Conservation (phyloP, 2,113 vertebrate genomes). For the Mirza zaza region DNA sequence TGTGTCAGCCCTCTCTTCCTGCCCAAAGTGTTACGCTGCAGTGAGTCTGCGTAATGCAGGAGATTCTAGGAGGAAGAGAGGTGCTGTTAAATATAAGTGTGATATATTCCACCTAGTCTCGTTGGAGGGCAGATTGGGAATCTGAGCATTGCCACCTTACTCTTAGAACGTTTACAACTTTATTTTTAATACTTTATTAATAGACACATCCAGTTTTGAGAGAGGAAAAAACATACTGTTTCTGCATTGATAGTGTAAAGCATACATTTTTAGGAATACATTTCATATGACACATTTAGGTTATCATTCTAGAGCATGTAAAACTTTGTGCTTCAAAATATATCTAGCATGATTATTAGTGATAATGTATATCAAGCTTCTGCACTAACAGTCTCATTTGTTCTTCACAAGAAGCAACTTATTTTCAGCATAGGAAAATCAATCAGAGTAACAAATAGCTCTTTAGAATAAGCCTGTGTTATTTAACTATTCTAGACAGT, state of each 20-base stretch:
- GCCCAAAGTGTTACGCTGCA: neutral
- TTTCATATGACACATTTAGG: neutral
- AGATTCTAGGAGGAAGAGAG: neutral
- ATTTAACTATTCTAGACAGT: neutral
- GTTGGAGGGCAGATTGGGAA: neutral
- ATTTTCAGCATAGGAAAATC: conserved; percentile 4
- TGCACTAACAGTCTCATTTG: neutral
- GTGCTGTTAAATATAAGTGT: neutral
- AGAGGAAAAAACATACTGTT: neutral
- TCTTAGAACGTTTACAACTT: neutral
- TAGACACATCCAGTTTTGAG: neutral
- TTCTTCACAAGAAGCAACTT: neutral
- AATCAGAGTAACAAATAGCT: conserved; percentile 13
- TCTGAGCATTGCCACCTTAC: neutral
- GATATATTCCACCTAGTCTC: too few relatives aligned
- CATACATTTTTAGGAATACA: neutral
- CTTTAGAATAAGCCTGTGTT: conserved; percentile 8
- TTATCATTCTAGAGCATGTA: neutral
- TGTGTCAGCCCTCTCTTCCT: neutral
- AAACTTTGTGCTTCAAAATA: neutral
- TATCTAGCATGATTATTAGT: neutral
- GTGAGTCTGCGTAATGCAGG: neutral
- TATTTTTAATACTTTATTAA: neutral
- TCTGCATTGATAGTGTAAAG: neutral
- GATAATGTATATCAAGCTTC: neutral